Base-by-base conservation (phyloP, 2,113 vertebrate species). In the Oenanthe melanoleuca region DNA sequence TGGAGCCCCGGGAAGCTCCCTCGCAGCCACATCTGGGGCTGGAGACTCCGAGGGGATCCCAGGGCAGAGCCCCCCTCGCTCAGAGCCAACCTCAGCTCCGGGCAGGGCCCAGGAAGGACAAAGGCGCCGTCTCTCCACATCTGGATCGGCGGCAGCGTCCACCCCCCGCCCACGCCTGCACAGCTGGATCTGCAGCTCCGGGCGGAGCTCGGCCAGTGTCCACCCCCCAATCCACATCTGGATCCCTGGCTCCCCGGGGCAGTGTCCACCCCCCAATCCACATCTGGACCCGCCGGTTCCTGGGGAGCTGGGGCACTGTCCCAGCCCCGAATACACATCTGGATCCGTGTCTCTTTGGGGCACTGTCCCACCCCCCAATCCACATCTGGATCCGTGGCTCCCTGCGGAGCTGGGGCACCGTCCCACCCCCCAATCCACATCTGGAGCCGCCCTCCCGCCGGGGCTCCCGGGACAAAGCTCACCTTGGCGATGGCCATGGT, bases 401-500 rank as follows among this genome's bases (percentile, higher is more conserved):
- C 53, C n/a, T n/a, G n/a, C n/a, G n/a, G n/a, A n/a, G n/a, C n/a
- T 4, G 67, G 28, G 15, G 12, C 52, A 26, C 23, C 16, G 38
- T 5, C 52, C 70, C 45, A 11, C 0, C 6, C 52, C 24, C 60
- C 3, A 31, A 0, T 2, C 47, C 59, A 2, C 59, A n/a, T n/a
- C 75, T 23, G 49, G 49, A 18, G 4, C 49, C 9, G 7, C 6
- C 34, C 33, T 45, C 42, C 29, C 22, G 55, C n/a, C 10, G 38
- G 72, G 42, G 11, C 45, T n/a, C 33, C 59, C 9, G 26, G 73
- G 80, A 26, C 66, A 49, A 67, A 92, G 80, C 94, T 95, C 91
- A 93, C 94, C 94, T 91, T 95, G 59, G 94, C 91, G 80, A 95
- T 93, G 94, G 91, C 91, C 94, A 95, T 95, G 80, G 84, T 88